phyloP scores from a whole-genome alignment of 1,140 invertebrate species.

The Heliconius hewitsoni region DNA sequence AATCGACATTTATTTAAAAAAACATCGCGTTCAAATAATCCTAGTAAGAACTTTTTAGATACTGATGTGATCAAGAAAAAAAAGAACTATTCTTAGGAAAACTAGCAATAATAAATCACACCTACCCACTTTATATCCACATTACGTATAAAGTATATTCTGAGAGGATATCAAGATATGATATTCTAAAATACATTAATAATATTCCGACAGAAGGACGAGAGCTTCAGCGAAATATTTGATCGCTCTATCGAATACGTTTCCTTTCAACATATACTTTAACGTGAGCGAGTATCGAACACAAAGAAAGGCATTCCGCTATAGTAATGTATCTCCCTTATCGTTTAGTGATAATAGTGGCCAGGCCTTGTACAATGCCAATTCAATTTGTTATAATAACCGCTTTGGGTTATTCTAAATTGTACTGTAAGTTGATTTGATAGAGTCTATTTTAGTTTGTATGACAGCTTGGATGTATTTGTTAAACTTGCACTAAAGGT shows the following conservation, averaged over 20 bases:
- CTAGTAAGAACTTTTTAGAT: too few species aligned
- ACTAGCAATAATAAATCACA: background rate
- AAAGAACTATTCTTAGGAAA: background rate
- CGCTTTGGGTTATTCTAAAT: slow-evolving; percentile 35
- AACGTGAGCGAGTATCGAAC: slow-evolving; percentile 31
- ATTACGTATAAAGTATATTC: background rate
- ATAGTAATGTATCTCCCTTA: slow-evolving; percentile 68
- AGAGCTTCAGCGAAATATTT: background rate
- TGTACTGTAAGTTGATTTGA: slow-evolving; percentile 30
- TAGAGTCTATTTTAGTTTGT: slow-evolving; percentile 40
- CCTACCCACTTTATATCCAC: background rate
- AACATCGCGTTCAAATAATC: too few species aligned
- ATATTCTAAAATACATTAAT: slow-evolving; percentile 12
- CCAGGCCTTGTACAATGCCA: slow-evolving; percentile 43
- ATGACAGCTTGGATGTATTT: slow-evolving; percentile 25
- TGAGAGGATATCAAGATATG: background rate
- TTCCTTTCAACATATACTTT: slow-evolving; percentile 19
- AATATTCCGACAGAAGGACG: slow-evolving; percentile 4
- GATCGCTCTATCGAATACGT: background rate
- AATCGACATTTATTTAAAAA: too few species aligned
- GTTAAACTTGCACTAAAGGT: slow-evolving; percentile 50
- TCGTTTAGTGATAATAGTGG: slow-evolving; percentile 60
- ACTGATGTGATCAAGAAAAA: too few species aligned
- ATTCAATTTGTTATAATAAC: slow-evolving; percentile 42
- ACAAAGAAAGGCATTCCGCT: slow-evolving; percentile 69